Evolutionary conservation across 2,797 vertebrate species (phyloP), one percentile per base, ranked within the genome.

Genomic region (Danio choprae): DNA sequence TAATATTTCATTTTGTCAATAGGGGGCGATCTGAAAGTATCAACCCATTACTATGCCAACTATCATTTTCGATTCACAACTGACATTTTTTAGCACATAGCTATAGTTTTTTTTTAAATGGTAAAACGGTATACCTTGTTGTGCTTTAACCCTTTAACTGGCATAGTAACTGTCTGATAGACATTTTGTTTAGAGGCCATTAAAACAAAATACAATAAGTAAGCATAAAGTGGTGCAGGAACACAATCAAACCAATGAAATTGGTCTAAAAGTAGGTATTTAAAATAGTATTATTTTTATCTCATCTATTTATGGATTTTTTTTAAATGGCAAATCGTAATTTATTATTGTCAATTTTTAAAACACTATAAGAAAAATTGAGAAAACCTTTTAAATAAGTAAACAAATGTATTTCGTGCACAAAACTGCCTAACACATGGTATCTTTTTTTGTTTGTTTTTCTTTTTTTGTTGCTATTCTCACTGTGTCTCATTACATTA

Each of bases 401-500:
- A n/a, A n/a, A 16, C 56, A 50, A 40, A 70, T 48, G 0, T 4
- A 48, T 68, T 67, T 58, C 6, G 1, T 38, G 41, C 10, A 9
- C 55, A 50, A 7, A 59, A 59, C 15, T 16, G 41, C 29, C 38
- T n/a, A 11, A 60, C 40, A n/a, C 58, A 64, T 79, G 11, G 38
- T 44, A 38, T 55, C 3, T 50, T n/a, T 13, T 53, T 55, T 10
- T 12, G 67, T 53, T 64, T 78, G 55, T 43, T 67, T n/a, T 38
- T 53, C n/a, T 53, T n/a, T 5, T 36, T 29, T 43, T 62, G 36
- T 29, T n/a, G 22, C 10, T 38, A 51, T 56, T 56, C 11, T 36
- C 48, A 72, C 11, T 20, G 9, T 76, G 36, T 79, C 58, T 72
- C 68, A 63, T 46, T 79, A 53, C 20, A 64, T 72, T 38, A 56